These are phyloP conservation scores for Hippocampus guttulatus DNA, from an alignment of 2,113 vertebrate genomes.

Conservation along the genomic window DNA sequence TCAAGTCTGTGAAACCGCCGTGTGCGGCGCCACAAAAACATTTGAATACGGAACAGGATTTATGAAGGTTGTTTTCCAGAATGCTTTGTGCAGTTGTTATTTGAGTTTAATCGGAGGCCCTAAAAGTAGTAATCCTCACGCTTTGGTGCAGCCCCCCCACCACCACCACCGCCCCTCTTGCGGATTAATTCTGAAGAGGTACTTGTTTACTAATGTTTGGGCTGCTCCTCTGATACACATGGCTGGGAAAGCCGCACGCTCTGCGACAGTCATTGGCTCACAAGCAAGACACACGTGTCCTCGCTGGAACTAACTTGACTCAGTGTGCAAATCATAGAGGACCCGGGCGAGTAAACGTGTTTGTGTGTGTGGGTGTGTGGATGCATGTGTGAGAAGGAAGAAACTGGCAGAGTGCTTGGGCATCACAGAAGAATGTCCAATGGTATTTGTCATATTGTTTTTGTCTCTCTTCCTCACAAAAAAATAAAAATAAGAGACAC, in stretches of 20 bases:
- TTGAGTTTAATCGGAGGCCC: constrained; percentile 59
- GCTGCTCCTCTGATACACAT: constrained; percentile 57
- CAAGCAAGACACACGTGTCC: constrained; percentile 44
- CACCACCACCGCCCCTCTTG: constrained; percentile 9
- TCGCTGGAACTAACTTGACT: constrained; percentile 55
- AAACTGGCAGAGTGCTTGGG: constrained; percentile 11
- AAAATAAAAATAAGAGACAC: constrained; percentile 34
- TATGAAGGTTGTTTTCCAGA: constrained; percentile 51
- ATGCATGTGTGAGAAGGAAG: background rate
- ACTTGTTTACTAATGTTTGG: constrained; percentile 55
- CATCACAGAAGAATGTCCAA: constrained; percentile 41
- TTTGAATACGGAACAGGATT: constrained; percentile 39
- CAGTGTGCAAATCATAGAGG: constrained; percentile 49
- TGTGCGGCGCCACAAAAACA: constrained; percentile 26
- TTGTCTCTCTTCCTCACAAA: constrained; percentile 59
- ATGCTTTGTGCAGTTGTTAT: constrained; percentile 47
- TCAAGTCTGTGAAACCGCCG: constrained; percentile 38
- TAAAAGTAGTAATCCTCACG: constrained; percentile 64
- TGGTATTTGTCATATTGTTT: constrained; percentile 62
- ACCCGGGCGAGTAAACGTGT: constrained; percentile 18
- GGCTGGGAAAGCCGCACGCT: constrained; percentile 39
- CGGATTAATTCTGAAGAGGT: constrained; percentile 68
- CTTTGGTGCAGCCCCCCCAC: constrained; percentile 39
- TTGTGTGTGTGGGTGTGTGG: no score
- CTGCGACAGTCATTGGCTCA: constrained; percentile 33